A percentile compares a stretch with the other conserved stretches of the same genome.
Conservation (phyloP, 2,113 vertebrate genomes). For the Callopanchax toddi region DNA sequence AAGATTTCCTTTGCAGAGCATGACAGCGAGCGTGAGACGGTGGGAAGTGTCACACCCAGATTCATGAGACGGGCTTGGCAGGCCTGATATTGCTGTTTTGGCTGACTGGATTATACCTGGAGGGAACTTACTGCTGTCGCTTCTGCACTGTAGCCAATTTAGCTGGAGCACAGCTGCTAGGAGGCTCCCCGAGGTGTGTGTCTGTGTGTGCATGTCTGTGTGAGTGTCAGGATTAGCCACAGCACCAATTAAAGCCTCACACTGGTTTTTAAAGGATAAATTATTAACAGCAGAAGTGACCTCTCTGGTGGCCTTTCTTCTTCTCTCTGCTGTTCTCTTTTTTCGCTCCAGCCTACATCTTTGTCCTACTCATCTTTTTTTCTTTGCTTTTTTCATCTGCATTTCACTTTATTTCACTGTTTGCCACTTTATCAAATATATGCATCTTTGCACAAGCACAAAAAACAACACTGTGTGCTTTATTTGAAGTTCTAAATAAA, state of each 20-base stretch:
- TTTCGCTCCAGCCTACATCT: constrained; percentile 27
- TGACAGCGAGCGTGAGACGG: constrained; percentile 60
- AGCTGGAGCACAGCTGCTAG: constrained; percentile 76
- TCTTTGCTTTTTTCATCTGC: constrained; percentile 8
- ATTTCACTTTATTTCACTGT: background rate
- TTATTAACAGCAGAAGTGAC: constrained; percentile 80
- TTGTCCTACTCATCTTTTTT: constrained; percentile 3
- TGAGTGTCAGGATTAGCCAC: constrained; percentile 71
- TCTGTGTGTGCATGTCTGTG: constrained; percentile 49
- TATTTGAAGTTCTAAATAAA: constrained; percentile 3
- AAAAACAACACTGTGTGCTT: too few relatives aligned
- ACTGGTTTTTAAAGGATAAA: constrained; percentile 77
- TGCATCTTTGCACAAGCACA: too few relatives aligned
- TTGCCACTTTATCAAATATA: background rate
- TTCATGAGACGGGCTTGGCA: constrained; percentile 59
- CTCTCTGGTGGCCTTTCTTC: constrained; percentile 69
- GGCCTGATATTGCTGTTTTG: constrained; percentile 57
- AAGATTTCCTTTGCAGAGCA: constrained; percentile 58
- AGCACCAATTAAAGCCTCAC: constrained; percentile 77
- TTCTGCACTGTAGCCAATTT: constrained; percentile 67
- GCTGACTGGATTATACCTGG: constrained; percentile 65
- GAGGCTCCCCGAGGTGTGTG: constrained; percentile 71
- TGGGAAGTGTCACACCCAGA: constrained; percentile 67
- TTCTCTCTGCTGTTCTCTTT: constrained; percentile 27
- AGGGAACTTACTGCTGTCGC: constrained; percentile 56